Evolutionary conservation across 2,888 invertebrate genomes (phyloP), one percentile per base, ranked within the genome.

Genomic region (Drosophila fulvimacula): DNA sequence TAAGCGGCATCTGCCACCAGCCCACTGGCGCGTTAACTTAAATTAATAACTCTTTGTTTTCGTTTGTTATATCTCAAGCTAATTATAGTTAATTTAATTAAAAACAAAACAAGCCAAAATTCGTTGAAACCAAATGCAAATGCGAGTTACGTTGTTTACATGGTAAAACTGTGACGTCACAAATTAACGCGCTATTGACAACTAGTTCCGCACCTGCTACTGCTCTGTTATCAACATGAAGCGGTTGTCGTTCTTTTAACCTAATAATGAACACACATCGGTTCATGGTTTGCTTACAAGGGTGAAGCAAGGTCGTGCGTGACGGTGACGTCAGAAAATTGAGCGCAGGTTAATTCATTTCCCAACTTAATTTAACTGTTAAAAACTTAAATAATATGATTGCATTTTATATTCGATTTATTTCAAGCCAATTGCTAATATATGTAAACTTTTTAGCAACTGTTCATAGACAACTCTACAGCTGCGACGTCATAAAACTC

Each of bases 1-100:
- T 99, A 95, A 82, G 36, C 0, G 19, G 30, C 15, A 10, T 0
- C 30, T 30, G 5, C 10, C 27, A 30, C 6, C 36, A 10, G 5
- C n/a, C 41, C 24, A 24, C 24, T 38, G 52, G 38, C 52, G n/a
- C 44, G 11, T 36, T 30, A 56, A 42, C 5, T 38, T 19, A 42
- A 51, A 41, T 34, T 21, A 51, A 3, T 46, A n/a, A 39, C 36
- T 49, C n/a, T 57, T 51, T 51, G 62, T 77, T 39, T 71, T 81
- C 30, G 48, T 63, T 61, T 81, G 81, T 83, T 81, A 51, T 71
- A 81, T 87, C 73, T 76, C 87, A 84, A 66, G 63, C 72, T 79
- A 76, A 79, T 73, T 76, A 69, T 83, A 84, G 76, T 79, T 84
- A 87, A 84, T 68, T 82, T 79, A 65, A 82, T 68, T 52, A 11